Conservation (phyloP, 2,888 invertebrate genomes). For the Zaprionus lineosus region DNA sequence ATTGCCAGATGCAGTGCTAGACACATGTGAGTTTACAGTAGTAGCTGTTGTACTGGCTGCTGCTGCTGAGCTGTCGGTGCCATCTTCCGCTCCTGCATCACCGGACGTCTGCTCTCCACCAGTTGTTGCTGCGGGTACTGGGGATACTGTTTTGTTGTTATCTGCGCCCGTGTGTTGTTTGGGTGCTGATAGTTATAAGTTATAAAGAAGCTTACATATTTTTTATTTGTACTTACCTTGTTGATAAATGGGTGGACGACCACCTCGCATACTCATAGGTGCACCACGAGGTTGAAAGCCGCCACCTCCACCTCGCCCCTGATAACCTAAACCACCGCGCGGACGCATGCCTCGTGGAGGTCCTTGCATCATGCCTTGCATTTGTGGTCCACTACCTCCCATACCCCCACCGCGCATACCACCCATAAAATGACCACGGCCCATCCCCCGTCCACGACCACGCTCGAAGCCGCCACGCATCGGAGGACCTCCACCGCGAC, state of each 20-base stretch:
- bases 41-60: conserved; percentile 25
- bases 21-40: conserved; percentile 47
- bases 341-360: conserved; percentile 80
- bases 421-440: conserved; percentile 82
- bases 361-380: conserved; percentile 77
- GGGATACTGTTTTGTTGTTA: conserved; percentile 81
- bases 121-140: conserved; percentile 69
- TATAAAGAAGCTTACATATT: background rate
- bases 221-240: conserved; percentile 77
- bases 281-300: conserved; percentile 79
- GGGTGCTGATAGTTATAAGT: conserved; percentile 58
- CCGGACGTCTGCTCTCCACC: conserved; percentile 36
- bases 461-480: conserved; percentile 82
- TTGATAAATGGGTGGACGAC: conserved; percentile 80
- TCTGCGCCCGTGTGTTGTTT: conserved; percentile 82
- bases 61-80: conserved; percentile 31
- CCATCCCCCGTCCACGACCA: conserved; percentile 82
- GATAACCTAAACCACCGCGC: conserved; percentile 78
- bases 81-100: conserved; percentile 44
- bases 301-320: conserved; percentile 74
- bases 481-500: conserved; percentile 79
- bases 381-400: conserved; percentile 78
- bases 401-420: conserved; percentile 78
- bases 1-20: conserved; percentile 41
- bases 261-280: conserved; percentile 81